Percentiles rank a stretch among this genome's conserved stretches.
phyloP scores from a whole-genome alignment of 2,113 vertebrate species.

The Cavia porcellus region DNA sequence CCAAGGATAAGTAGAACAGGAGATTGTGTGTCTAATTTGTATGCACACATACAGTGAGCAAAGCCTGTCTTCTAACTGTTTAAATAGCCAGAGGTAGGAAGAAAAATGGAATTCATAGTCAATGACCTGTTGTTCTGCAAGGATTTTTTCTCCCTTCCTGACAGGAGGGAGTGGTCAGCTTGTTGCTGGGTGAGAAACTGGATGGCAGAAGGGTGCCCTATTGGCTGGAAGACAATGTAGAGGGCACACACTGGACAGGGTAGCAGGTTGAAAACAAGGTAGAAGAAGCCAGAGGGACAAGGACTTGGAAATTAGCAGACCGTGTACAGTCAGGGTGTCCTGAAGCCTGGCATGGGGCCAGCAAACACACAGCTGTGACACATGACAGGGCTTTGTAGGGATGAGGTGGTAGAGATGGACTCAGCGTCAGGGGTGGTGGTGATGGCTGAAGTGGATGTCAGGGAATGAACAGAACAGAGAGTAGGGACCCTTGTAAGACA shows the following conservation, averaged over 20 bases:
- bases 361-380: not conserved
- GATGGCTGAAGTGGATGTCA: not conserved
- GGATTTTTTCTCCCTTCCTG: not conserved
- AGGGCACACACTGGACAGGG: not conserved
- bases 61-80: conserved; percentile 76
- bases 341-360: not conserved
- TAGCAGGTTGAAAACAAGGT: not conserved
- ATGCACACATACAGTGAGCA: conserved; percentile 60
- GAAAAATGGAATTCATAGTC: conserved; percentile 85
- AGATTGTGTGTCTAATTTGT: conserved; percentile 79
- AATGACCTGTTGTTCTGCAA: conserved; percentile 69
- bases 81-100: conserved; percentile 68
- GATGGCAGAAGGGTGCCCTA: not conserved
- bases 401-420: not conserved
- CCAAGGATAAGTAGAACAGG: conserved; percentile 85
- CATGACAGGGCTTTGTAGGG: not conserved
- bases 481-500: not conserved
- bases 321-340: not conserved
- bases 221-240: not conserved
- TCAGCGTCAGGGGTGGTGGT: not conserved
- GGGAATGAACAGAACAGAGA: not conserved
- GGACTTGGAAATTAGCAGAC: not conserved
- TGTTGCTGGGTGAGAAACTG: not conserved
- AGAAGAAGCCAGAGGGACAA: not conserved
- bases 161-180: not conserved